Evolutionary conservation across 2,113 vertebrate species (phyloP).

Genomic region (Salvelinus namaycush): DNA sequence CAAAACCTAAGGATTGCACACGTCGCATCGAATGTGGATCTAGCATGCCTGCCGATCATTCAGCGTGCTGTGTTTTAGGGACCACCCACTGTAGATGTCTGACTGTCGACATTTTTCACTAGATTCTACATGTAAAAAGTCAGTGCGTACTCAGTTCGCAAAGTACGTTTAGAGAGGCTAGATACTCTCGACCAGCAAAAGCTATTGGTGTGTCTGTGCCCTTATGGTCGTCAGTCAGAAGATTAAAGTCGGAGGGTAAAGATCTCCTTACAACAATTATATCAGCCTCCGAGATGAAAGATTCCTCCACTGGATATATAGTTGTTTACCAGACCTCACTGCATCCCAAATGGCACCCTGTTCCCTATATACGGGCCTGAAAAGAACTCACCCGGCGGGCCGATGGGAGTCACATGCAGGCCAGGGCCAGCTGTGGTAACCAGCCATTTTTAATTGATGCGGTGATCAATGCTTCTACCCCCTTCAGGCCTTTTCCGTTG

Average conservation of each 20-base stretch:
- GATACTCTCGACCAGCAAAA: too few relatives aligned
- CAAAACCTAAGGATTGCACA: too few relatives aligned
- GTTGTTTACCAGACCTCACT: not conserved
- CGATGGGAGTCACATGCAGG: conserved; percentile 10
- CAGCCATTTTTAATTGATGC: conserved; percentile 11
- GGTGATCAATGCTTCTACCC: not conserved
- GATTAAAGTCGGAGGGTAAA: not conserved
- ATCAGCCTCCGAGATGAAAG: not conserved
- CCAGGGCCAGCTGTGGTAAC: conserved; percentile 12
- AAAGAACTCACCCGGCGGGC: conserved; percentile 6
- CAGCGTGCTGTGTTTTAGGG: too few relatives aligned
- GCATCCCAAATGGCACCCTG: not conserved
- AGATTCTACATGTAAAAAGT: too few relatives aligned
- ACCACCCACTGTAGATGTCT: too few relatives aligned
- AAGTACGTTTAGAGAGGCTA: too few relatives aligned
- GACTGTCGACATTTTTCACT: too few relatives aligned
- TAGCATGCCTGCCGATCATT: too few relatives aligned
- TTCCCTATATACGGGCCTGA: not conserved
- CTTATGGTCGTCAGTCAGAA: not conserved
- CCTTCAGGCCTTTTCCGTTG: conserved; percentile 12
- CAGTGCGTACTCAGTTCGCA: too few relatives aligned
- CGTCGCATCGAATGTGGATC: too few relatives aligned
- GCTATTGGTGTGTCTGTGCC: too few relatives aligned
- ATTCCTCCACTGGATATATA: not conserved
- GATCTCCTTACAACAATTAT: not conserved